Conservation (phyloP, 2,113 vertebrate species). For the Embiotoca jacksoni region DNA sequence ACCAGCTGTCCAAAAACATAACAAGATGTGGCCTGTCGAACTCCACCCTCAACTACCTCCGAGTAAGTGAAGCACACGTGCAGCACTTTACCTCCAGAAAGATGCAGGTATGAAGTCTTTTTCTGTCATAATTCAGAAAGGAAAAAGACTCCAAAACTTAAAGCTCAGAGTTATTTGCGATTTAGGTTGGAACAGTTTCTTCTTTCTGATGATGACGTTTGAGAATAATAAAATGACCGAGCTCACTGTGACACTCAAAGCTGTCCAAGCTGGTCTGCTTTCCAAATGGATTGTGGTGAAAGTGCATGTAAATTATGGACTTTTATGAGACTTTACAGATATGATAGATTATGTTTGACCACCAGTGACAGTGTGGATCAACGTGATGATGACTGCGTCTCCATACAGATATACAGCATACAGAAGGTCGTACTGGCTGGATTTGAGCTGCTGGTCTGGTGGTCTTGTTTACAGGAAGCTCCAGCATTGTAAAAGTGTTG, state of each 20-base stretch:
- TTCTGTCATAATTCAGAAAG: no score
- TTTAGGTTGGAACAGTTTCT: no score
- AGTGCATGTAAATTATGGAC: background rate
- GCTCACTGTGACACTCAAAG: no score
- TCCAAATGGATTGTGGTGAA: no score
- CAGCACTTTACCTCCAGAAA: background rate
- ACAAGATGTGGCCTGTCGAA: conserved; percentile 98
- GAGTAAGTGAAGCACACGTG: conserved; percentile 82
- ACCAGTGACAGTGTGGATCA: no score
- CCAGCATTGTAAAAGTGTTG: background rate
- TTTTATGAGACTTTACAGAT: background rate
- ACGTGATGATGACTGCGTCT: background rate
- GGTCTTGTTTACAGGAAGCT: background rate
- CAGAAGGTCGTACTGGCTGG: background rate
- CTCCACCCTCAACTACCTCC: conserved; percentile 99
- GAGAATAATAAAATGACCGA: no score
- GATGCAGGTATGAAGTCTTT: no score
- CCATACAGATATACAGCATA: background rate
- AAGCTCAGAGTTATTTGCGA: no score
- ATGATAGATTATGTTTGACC: no score
- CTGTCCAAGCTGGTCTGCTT: no score
- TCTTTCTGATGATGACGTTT: no score
- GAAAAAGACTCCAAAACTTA: no score
- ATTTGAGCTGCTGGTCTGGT: background rate
- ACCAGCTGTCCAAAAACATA: conserved; percentile 99